Base-by-base conservation (phyloP, 1,140 invertebrate species). In the Copidosoma floridanum region DNA sequence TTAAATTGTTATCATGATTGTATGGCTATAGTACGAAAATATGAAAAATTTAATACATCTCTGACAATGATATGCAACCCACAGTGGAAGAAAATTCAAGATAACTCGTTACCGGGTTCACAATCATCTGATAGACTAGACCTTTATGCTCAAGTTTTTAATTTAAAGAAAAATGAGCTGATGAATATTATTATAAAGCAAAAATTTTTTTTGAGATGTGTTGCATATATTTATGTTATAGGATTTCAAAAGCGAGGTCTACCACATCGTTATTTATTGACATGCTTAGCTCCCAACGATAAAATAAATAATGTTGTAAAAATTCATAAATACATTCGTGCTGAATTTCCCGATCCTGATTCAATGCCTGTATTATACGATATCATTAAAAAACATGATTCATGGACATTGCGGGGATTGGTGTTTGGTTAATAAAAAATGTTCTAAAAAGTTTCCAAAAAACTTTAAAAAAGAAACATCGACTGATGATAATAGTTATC, bases 291-390 rank as follows among this genome's bases (percentile, higher is more conserved):
- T n/a, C 5, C 12, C 3, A 4, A 29, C 10, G 11, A 14, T 16
- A 57, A 57, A 57, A 32, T 57, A 20, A 16, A 32, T 23, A 47
- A 26, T 21, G 14, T 43, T 29, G 2, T 21, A 18, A 26, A 10
- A 23, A 23, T 57, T 23, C 12, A 57, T 32, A 57, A 23, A 11
- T 57, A 37, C n/a, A 37, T 57, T 35, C 81, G 55, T 57, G 82
- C 80, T 26, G 82, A 85, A 71, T 75, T 85, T 57, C 80, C 82
- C 6, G 75, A 83, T 75, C 59, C 41, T 32, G 24, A 40, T 55
- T 65, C 37, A 48, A 72, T 83, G 69, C 71, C 72, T 32, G n/a
- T 50, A 37, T 54, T 80, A 18, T 69, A 68, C 69, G 68, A 71
- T n/a, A 66, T 71, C 53, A 64, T 74, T 54, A 20, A 68, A 43